phyloP scores from a whole-genome alignment of 2,113 vertebrate species.

The Corythornis cristatus region DNA sequence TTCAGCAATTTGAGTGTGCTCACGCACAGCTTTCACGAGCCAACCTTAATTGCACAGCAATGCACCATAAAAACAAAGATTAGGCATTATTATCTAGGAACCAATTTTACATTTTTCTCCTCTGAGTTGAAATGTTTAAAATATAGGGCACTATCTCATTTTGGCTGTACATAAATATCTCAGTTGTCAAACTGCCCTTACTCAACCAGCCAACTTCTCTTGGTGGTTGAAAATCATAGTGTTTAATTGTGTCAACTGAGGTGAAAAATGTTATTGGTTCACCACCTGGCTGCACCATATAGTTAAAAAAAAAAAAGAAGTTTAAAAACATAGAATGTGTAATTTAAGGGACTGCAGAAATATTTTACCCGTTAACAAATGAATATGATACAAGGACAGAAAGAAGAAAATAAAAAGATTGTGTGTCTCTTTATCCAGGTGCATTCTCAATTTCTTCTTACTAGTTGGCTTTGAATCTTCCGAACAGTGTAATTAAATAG shows the following conservation, averaged over 20 bases:
- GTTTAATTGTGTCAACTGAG: slow-evolving; percentile 49
- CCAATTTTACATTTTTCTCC: slow-evolving; percentile 78
- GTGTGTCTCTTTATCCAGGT: not conserved
- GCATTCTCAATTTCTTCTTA: not conserved
- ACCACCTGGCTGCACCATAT: slow-evolving; percentile 29
- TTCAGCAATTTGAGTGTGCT: slow-evolving; percentile 60
- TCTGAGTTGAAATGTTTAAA: slow-evolving; percentile 79
- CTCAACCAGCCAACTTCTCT: slow-evolving; percentile 62
- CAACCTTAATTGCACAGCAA: slow-evolving; percentile 73
- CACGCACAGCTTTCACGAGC: slow-evolving; percentile 59
- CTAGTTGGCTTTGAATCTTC: not conserved
- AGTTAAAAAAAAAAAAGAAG: slow-evolving; percentile 3
- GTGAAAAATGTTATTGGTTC: slow-evolving; percentile 42
- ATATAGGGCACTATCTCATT: slow-evolving; percentile 74
- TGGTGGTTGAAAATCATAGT: slow-evolving; percentile 58
- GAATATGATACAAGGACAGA: not conserved
- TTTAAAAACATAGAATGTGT: not conserved
- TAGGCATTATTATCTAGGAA: slow-evolving; percentile 73
- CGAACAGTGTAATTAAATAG: not conserved
- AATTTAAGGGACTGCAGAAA: not conserved
- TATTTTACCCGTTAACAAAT: not conserved
- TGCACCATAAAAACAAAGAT: slow-evolving; percentile 73
- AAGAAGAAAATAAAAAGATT: not conserved
- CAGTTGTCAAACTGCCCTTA: slow-evolving; percentile 69
- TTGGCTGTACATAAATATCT: slow-evolving; percentile 69